A percentile compares a stretch with the other conserved stretches of the same genome.
Evolutionary conservation across 2,797 vertebrate genomes (phyloP).

Genomic region (Acanthornis magna): DNA sequence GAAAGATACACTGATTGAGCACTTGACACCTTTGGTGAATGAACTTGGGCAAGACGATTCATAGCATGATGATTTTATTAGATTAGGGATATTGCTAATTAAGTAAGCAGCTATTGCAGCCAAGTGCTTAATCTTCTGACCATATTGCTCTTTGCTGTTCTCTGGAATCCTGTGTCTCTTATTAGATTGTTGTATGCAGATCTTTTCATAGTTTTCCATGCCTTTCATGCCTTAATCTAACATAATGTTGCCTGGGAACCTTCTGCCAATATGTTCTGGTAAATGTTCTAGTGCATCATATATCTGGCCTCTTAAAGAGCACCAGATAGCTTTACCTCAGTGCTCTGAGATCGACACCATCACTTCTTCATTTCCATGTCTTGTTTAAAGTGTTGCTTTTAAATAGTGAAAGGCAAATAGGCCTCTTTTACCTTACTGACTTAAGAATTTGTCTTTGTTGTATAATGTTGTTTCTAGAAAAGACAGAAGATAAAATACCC

Average conservation of each 20-base stretch:
- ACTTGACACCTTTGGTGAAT: not conserved
- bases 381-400: not conserved
- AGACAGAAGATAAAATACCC: not conserved
- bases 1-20: not conserved
- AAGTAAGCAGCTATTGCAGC: not conserved
- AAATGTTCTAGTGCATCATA: not conserved
- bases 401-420: not conserved
- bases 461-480: not conserved
- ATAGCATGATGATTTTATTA: not conserved
- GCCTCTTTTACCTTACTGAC: not conserved
- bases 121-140: not conserved
- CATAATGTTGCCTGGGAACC: not conserved
- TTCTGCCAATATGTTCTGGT: not conserved
- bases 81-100: not conserved
- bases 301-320: not conserved
- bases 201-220: not conserved
- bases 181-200: not conserved
- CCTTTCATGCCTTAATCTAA: conserved; percentile 10
- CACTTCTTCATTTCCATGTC: not conserved
- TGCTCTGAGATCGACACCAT: fast-evolving
- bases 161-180: not conserved
- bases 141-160: not conserved
- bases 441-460: not conserved
- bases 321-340: not conserved
- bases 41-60: not conserved